Base-by-base conservation (phyloP, 2,888 invertebrate genomes). In the Cynaeus angustus region DNA sequence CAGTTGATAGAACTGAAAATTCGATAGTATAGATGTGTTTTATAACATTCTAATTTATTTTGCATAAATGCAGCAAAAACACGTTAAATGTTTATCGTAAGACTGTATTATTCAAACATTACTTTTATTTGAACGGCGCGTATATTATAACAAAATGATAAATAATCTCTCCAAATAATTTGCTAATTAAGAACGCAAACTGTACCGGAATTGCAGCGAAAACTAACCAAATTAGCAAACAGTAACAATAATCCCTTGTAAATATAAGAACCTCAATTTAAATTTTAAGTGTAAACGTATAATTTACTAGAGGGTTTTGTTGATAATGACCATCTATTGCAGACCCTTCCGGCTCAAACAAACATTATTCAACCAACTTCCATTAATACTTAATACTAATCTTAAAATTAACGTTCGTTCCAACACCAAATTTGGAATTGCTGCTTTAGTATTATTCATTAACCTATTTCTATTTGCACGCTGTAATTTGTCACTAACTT, bases 201-300 rank as follows among this genome's bases (percentile, higher is more conserved):
- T 14, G 16, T 8, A n/a, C 7, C 9, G 28, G n/a, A 48, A 48
- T 48, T 48, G 48, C 21, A 37, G 33, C 28, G 13, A 48, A 61
- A 59, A 61, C 61, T 61, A 33, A 48, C 46, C 48, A 37, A 33
- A 37, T 48, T 61, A 58, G 30, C 43, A 45, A 58, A 43, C 43
- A 28, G 45, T 14, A 30, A 30, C 28, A 58, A 58, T 58, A 58
- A 58, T 45, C 58, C 58, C 58, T 48, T 48, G 48, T 61, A 61
- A 61, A 61, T 61, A 48, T 46, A 61, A 61, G 61, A 61, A 61
- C 61, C 61, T 46, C 61, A 61, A 61, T 48, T 61, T 46, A 61
- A 61, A 61, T 61, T 61, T 48, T 41, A 48, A 61, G 61, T 61
- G 61, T 33, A 61, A 61, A 61, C 61, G 61, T 61, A 48, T 61